Conservation (phyloP, 2,888 invertebrate species). For the Caenorhabditis sp. region DNA sequence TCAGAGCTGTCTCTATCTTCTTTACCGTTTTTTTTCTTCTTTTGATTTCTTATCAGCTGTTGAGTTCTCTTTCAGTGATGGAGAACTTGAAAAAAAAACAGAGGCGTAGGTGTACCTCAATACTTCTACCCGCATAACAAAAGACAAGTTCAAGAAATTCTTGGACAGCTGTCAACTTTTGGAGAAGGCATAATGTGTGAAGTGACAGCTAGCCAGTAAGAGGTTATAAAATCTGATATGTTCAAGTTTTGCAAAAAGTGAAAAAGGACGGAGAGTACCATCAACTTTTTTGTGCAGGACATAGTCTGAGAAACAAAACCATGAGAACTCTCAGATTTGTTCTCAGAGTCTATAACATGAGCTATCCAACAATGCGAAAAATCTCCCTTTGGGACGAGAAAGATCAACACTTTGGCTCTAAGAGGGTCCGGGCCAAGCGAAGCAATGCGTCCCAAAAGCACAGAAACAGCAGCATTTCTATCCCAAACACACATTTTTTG, state of each 20-base stretch:
- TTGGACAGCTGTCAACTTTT: constrained; percentile 28
- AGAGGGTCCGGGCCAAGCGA: constrained; percentile 23
- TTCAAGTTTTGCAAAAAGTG: not conserved
- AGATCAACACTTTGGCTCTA: constrained; percentile 56
- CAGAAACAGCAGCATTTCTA: constrained; percentile 38
- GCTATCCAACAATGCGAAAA: not conserved
- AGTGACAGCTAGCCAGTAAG: not conserved
- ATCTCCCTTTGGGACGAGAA: constrained; percentile 47
- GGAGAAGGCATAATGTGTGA: not conserved
- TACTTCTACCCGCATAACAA: constrained; percentile 46
- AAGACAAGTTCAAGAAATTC: constrained; percentile 45
- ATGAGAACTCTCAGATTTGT: not conserved
- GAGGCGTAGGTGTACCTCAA: constrained; percentile 42
- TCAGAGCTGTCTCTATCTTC: constrained; percentile 13
- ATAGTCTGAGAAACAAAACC: not conserved
- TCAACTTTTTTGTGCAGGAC: not conserved
- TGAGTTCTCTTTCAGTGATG: constrained; percentile 26
- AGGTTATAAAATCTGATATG: constrained; percentile 4
- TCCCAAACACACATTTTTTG: constrained; percentile 36
- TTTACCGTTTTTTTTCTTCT: not conserved
- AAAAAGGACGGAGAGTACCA: no score
- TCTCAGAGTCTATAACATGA: constrained; percentile 25
- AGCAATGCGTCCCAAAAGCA: constrained; percentile 21
- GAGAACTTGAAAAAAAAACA: constrained; percentile 40
- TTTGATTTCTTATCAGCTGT: constrained; percentile 52